Conservation (phyloP, 2,113 vertebrate genomes). For the Dolichotis patagonum region DNA sequence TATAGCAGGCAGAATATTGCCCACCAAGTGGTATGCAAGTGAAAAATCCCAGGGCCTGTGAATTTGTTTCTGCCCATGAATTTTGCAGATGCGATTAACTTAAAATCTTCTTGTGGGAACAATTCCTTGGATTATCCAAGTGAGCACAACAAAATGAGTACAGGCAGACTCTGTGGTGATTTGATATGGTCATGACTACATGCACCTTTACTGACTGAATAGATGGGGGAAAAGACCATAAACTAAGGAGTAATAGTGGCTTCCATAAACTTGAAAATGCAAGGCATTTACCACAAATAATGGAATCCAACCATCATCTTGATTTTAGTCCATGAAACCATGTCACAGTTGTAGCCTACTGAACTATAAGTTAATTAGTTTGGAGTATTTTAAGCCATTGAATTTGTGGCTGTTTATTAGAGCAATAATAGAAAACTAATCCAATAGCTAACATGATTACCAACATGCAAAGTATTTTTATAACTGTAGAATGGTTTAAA, state of each 20-base stretch:
- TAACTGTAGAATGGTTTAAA: background rate
- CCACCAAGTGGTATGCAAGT: background rate
- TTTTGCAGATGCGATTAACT: background rate
- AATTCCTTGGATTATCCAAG: background rate
- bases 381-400: background rate
- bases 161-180: background rate
- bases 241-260: background rate
- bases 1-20: background rate
- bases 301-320: background rate
- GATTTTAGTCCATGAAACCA: background rate
- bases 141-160: background rate
- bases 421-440: background rate
- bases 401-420: background rate
- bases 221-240: background rate
- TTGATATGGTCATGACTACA: fast-evolving
- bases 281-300: background rate
- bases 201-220: background rate
- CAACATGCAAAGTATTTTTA: background rate
- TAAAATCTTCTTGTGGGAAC: background rate
- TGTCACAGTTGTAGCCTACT: background rate
- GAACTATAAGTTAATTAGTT: background rate
- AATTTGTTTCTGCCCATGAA: background rate
- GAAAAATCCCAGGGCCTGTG: background rate
- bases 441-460: background rate
- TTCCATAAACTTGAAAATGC: background rate